Base-by-base conservation (phyloP, 2,113 vertebrate species). In the Pteropus alecto region DNA sequence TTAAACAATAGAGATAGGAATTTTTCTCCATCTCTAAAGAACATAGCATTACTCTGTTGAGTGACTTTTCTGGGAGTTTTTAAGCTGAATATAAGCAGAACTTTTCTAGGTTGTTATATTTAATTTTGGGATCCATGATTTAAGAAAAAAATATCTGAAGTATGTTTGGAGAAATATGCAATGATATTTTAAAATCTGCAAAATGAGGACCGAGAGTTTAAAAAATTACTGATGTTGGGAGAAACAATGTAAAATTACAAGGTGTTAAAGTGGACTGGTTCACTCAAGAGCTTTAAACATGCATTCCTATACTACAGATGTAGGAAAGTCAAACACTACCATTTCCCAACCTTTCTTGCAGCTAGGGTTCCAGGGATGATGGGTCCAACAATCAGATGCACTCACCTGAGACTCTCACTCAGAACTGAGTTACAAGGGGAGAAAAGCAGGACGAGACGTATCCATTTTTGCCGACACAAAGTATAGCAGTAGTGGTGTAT, bases 361-460 rank as follows among this genome's bases (percentile, higher is more conserved):
- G 56, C 6, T 28, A 79, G 79, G 21, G 60, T 60, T 90, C 79
- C 30, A 58, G 60, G 56, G 26, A 67, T 38, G 33, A 78, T 8
- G 46, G 76, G 46, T 71, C 41, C 70, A 58, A 60, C 33, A 83
- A 22, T 54, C 51, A 41, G 74, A 81, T 24, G 28, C 12, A 95
- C 97, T 92, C 76, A 97, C 97, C 78, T 94, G 84, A 97, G 76
- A 82, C 68, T 73, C 61, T 30, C 83, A 41, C 65, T 78, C 51
- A 48, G 63, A 81, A n/a, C 22, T 11, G 6, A 92, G 79, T 92
- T 51, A 63, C 16, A 11, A 4, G 9, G 18, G 30, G 78, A 86
- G 19, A 90, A 78, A 78, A 41, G 56, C 78, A 91, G 33, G 48
- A 63, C 51, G 30, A 6, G 22, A 95, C 14, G 38, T 19, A 16